These are phyloP conservation scores for Stratiomys singularior DNA, from an alignment of 2,888 invertebrate species.

Conservation along the genomic window DNA sequence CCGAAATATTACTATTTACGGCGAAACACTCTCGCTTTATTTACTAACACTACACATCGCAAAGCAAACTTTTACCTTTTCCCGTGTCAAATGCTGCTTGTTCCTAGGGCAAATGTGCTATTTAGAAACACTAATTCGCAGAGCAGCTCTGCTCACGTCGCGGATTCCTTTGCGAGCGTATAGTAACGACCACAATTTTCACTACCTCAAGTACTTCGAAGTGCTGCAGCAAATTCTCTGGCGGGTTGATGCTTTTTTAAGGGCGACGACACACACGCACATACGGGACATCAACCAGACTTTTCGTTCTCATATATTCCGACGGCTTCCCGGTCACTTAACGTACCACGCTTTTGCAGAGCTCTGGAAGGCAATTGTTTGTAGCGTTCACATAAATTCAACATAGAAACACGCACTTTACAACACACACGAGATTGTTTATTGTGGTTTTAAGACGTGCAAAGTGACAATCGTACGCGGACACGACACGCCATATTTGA, in stretches of 20 bases:
- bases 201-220: background rate
- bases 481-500: constrained; percentile 37
- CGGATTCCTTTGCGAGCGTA: background rate
- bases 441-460: constrained; percentile 30
- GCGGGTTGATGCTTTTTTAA: constrained; percentile 21
- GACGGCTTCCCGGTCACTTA: background rate
- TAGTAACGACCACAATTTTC: background rate
- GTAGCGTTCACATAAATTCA: background rate
- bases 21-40: background rate
- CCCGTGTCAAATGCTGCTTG: background rate
- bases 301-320: background rate
- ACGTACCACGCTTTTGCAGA: background rate
- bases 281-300: constrained; percentile 31
- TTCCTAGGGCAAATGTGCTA: background rate
- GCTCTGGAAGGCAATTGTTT: background rate
- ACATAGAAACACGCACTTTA: constrained; percentile 24
- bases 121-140: background rate
- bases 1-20: too few relatives aligned
- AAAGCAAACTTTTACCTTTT: background rate
- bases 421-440: constrained; percentile 30
- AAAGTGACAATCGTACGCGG: constrained; percentile 35
- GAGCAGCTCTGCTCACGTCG: background rate
- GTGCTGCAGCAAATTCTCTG: background rate
- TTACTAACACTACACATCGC: background rate
- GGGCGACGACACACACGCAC: constrained; percentile 43